phyloP scores from a whole-genome alignment of 1,140 invertebrate species.

The Drosophila nebulosa region DNA sequence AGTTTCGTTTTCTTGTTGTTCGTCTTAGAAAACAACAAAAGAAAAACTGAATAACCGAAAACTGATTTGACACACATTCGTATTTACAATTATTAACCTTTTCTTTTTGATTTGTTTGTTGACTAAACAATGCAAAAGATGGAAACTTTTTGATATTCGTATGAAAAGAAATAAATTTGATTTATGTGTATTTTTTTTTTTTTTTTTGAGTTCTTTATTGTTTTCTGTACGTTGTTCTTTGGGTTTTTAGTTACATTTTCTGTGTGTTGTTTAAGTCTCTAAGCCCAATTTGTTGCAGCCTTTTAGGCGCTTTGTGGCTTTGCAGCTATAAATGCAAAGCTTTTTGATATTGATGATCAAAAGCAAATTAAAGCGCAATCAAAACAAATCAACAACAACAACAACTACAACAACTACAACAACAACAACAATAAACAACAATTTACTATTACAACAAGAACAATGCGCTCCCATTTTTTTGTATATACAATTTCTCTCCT shows the following conservation, averaged over 20 bases:
- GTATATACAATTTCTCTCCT: not conserved
- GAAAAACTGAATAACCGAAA: not conserved
- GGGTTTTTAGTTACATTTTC: not conserved
- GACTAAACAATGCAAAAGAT: constrained; percentile 18
- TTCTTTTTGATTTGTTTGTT: constrained; percentile 2
- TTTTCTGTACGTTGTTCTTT: not conserved
- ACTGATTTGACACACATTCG: constrained; percentile 30
- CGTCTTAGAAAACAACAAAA: not conserved
- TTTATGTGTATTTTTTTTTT: not conserved
- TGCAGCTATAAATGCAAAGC: constrained; percentile 3
- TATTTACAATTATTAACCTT: constrained; percentile 18
- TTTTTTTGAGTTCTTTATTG: not conserved
- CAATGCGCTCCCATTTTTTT: not conserved
- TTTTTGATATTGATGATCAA: not conserved
- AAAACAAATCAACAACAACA: not conserved
- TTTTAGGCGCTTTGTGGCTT: constrained; percentile 3
- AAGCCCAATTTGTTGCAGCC: constrained; percentile 13
- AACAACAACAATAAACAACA: not conserved
- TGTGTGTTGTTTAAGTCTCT: not conserved
- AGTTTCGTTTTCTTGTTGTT: not conserved
- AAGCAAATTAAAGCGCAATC: not conserved
- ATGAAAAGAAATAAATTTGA: constrained; percentile 16
- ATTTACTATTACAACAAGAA: not conserved
- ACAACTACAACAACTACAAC: not conserved
- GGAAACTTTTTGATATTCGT: constrained; percentile 18